Percentiles rank a stretch among this genome's conserved stretches.
Evolutionary conservation across 1,140 invertebrate species (phyloP).

Genomic region (Zaprionus gabonicus): DNA sequence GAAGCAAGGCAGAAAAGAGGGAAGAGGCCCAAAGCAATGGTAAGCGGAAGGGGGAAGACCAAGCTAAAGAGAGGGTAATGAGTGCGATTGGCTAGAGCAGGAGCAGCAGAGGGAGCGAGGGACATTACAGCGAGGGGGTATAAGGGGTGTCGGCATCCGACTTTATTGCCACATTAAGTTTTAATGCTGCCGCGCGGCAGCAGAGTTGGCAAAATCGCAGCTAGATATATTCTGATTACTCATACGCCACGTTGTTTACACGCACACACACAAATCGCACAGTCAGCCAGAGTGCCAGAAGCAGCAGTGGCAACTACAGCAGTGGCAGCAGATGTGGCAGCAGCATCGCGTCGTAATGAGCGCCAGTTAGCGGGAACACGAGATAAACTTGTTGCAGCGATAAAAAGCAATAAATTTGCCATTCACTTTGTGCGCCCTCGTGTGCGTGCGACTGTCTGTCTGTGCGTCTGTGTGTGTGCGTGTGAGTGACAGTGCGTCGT

Average conservation of each 20-base stretch:
- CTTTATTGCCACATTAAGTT: conserved; percentile 52
- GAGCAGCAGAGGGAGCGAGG: background rate
- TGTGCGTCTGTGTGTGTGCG: conserved; percentile 1
- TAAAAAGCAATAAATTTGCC: conserved; percentile 78
- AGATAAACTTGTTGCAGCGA: conserved; percentile 80
- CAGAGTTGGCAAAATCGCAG: conserved; percentile 20
- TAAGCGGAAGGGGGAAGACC: background rate
- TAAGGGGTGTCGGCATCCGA: background rate
- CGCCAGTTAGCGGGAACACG: conserved; percentile 72
- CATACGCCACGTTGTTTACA: conserved; percentile 50
- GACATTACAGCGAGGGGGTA: background rate
- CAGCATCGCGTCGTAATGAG: conserved; percentile 60
- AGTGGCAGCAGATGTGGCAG: background rate
- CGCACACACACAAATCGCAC: conserved; percentile 35
- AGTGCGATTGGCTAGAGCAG: background rate
- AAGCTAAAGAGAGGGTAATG: background rate
- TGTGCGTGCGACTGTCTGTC: conserved; percentile 1
- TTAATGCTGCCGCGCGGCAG: conserved; percentile 41
- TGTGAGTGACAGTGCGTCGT: conserved; percentile 18
- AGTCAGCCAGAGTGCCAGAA: conserved; percentile 35
- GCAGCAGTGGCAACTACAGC: conserved; percentile 5
- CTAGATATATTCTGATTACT: conserved; percentile 51
- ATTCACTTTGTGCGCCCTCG: conserved; percentile 37
- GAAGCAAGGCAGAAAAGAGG: background rate
- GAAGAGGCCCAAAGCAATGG: background rate